Base-by-base conservation (phyloP, 2,888 invertebrate genomes). In the Noctuana brunneofusca region DNA sequence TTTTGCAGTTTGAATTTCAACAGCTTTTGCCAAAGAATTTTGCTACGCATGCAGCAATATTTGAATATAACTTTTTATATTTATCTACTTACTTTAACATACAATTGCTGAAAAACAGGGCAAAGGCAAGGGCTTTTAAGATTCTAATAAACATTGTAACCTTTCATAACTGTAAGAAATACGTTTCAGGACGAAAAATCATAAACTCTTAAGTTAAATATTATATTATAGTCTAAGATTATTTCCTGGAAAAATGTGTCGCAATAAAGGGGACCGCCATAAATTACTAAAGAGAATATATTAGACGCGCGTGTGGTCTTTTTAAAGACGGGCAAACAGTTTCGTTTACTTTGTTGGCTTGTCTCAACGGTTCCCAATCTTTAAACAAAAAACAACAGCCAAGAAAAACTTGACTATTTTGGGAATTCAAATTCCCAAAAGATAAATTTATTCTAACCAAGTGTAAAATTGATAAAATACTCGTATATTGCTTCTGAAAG, bases 261-360 rank as follows among this genome's bases (percentile, higher is more conserved):
- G 41, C 41, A 18, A 62, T 30, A 35, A 22, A 62, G 38, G 41
- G 9, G 62, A 55, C 54, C 41, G 49, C 62, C 38, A 56, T 62
- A 62, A 62, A 56, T 49, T 62, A 50, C 48, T 41, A 55, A 62
- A 41, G 20, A 41, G 55, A 62, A 62, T 62, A 62, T 49, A 55
- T 55, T 49, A 62, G 62, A 30, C 49, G 55, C 38, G 60, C 14
- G 60, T 62, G 62, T 62, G 62, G 62, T 62, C 62, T 43, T 46
- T 53, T 54, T 32, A 46, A 46, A 32, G 30, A 30, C 24, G 35
- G 54, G 54, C 38, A 55, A 38, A 49, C 60, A 22, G 46, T 46
- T 60, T 46, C 24, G 20, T 60, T 60, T 49, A 60, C 54, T 27
- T 55, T 48, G 54, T 60, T 60, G 38, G 24, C 18, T 48, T 55